Evolutionary conservation across 2,797 vertebrate genomes (phyloP).

Genomic region (Melanotaenia nigrans): DNA sequence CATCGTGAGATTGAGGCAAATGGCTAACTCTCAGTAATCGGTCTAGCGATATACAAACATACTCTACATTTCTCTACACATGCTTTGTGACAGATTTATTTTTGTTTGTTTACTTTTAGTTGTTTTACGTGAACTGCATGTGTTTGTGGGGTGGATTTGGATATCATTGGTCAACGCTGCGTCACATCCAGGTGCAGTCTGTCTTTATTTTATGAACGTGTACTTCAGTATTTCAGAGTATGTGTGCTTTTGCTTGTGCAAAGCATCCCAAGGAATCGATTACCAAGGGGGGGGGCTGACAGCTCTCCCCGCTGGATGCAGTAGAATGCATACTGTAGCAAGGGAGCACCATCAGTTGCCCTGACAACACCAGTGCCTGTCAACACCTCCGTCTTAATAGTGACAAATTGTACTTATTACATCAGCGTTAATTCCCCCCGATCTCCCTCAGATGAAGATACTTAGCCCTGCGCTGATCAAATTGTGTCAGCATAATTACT

Average conservation of each 20-base stretch:
- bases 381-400: conserved; percentile 90
- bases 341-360: conserved; percentile 82
- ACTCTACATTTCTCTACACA: conserved; percentile 8
- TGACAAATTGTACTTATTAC: conserved; percentile 97
- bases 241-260: conserved; percentile 54
- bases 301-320: conserved; percentile 66
- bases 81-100: conserved; percentile 15
- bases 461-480: conserved; percentile 92
- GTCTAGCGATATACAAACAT: conserved; percentile 21
- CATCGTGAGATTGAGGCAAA: conserved; percentile 1
- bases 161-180: conserved; percentile 26
- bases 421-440: conserved; percentile 92
- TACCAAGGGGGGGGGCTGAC: conserved; percentile 59
- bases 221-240: conserved; percentile 39
- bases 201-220: conserved; percentile 47
- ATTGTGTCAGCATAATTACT: conserved; percentile 94
- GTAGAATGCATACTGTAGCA: conserved; percentile 69
- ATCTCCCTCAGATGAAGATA: conserved; percentile 94
- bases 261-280: conserved; percentile 66
- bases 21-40: conserved; percentile 36
- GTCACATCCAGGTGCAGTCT: conserved; percentile 41
- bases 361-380: conserved; percentile 85
- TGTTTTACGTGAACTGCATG: not conserved
- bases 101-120: not conserved
- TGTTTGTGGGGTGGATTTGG: conserved; percentile 22